Percentiles rank a stretch among this genome's conserved stretches.
Evolutionary conservation across 2,888 invertebrate species (phyloP).

Genomic region (Tridacna gigas): DNA sequence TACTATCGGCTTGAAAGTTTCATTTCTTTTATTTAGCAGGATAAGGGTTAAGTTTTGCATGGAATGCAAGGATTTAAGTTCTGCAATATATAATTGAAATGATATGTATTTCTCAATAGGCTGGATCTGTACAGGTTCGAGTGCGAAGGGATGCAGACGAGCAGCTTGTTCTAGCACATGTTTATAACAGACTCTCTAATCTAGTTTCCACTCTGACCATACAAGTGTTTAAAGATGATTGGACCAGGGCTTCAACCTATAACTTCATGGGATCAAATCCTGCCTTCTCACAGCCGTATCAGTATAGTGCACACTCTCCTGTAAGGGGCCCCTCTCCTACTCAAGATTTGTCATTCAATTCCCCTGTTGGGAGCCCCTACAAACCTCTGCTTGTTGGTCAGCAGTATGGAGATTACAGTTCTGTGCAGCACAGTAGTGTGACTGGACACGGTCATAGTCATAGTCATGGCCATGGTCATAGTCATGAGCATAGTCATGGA

Average conservation of each 20-base stretch:
- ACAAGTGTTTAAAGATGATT: slow-evolving; percentile 87
- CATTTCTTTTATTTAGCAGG: no score
- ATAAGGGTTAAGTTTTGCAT: no score
- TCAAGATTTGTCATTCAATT: slow-evolving; percentile 53
- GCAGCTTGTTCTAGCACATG: slow-evolving; percentile 87
- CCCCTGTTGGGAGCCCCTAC: slow-evolving; percentile 37
- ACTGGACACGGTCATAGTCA: slow-evolving; percentile 50
- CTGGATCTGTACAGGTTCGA: slow-evolving; percentile 87
- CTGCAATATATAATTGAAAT: no score
- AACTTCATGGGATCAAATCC: slow-evolving; percentile 71
- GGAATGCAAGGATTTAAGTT: no score
- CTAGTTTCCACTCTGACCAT: slow-evolving; percentile 87
- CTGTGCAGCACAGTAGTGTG: slow-evolving; percentile 3
- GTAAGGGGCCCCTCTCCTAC: slow-evolving; percentile 68
- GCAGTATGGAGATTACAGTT: slow-evolving; percentile 41
- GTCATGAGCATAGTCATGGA: slow-evolving; percentile 33
- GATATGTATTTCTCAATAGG: slow-evolving; percentile 78
- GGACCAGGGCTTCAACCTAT: slow-evolving; percentile 82
- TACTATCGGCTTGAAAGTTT: no score
- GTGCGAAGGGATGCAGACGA: slow-evolving; percentile 88
- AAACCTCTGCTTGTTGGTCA: slow-evolving; percentile 40
- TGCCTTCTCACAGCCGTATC: slow-evolving; percentile 53
- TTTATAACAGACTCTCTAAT: slow-evolving; percentile 87
- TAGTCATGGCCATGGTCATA: slow-evolving; percentile 41
- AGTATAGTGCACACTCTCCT: slow-evolving; percentile 47